phyloP scores from a whole-genome alignment of 2,113 vertebrate species.

The Holacanthus passer region DNA sequence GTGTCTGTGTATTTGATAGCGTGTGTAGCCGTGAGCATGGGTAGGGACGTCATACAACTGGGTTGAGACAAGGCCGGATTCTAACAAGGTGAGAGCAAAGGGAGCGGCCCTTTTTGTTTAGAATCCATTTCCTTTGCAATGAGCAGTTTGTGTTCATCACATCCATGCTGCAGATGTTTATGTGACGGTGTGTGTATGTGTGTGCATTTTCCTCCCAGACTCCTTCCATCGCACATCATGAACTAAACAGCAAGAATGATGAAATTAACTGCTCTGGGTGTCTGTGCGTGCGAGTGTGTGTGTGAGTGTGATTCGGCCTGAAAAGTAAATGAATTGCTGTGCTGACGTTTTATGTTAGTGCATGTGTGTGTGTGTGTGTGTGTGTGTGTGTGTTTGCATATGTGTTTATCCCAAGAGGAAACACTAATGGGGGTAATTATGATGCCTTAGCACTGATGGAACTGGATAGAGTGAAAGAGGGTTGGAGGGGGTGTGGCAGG shows the following conservation, averaged over 20 bases:
- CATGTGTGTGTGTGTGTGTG: not conserved
- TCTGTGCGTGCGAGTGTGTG: not conserved
- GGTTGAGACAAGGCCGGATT: constrained; percentile 43
- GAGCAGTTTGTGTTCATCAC: constrained; percentile 72
- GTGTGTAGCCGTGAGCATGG: constrained; percentile 12
- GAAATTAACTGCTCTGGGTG: constrained; percentile 37
- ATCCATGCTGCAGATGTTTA: constrained; percentile 36
- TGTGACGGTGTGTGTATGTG: not conserved
- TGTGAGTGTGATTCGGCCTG: constrained; percentile 33
- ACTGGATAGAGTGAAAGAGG: constrained; percentile 32
- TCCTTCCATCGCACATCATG: constrained; percentile 15
- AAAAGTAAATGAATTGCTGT: constrained; percentile 52
- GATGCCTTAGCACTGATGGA: constrained; percentile 56
- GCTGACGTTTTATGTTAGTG: constrained; percentile 46
- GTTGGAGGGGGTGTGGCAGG: constrained; percentile 48
- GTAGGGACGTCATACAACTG: constrained; percentile 16
- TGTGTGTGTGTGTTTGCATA: constrained; percentile 13
- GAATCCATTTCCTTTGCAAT: constrained; percentile 70
- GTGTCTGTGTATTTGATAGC: constrained; percentile 18
- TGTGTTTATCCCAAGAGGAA: constrained; percentile 51
- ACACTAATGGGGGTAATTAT: constrained; percentile 70
- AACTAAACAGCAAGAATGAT: constrained; percentile 39
- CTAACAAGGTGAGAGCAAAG: constrained; percentile 33
- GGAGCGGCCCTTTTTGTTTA: constrained; percentile 45
- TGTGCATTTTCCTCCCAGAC: constrained; percentile 17